Evolutionary conservation across 2,113 vertebrate genomes (phyloP), one percentile per base, ranked within the genome.

Genomic region (Nyctibius bracteatus): DNA sequence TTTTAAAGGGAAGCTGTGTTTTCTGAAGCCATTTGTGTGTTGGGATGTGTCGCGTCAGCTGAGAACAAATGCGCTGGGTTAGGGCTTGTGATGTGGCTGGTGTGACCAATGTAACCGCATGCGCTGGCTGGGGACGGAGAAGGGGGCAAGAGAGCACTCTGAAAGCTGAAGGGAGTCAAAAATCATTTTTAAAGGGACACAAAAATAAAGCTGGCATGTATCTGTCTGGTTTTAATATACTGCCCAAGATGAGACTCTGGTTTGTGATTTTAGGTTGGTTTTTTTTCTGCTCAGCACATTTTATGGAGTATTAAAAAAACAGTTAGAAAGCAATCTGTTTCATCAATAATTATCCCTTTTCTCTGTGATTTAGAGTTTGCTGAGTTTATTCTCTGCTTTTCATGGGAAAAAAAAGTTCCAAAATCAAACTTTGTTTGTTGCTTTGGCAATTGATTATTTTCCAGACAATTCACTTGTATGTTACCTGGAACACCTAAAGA

Each of bases 201-300:
- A 59, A 49, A 92, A 91, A 66, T 74, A 89, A 89, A 95, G 30
- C 91, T 95, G 95, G 83, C 63, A 14, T 35, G 24, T 80, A 23
- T 84, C 54, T 84, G 15, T 88, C 92, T 96, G 94, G 86, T 97
- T 94, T 96, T 67, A 84, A 96, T 96, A 83, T 84, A 14, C 61
- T 96, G 92, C 55, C 91, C 82, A 78, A 74, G 61, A 93, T 71
- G 80, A 95, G 71, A 47, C 13, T 39, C 80, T 91, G 89, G 80
- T 65, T 95, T 88, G 55, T 91, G 68, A 96, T 95, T 97, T 92
- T 74, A 55, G 77, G 55, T 74, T 95, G 39, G 5, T 75, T 75
- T 94, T 77, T 71, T 81, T 94, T 78, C 81, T 51, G 72, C 92
- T 95, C 94, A 94, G 95, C 94, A 96, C 51, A 94, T 96, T 97